These are phyloP conservation scores for Suillia variegata DNA, from an alignment of 2,888 invertebrate genomes.

Conservation along the genomic window DNA sequence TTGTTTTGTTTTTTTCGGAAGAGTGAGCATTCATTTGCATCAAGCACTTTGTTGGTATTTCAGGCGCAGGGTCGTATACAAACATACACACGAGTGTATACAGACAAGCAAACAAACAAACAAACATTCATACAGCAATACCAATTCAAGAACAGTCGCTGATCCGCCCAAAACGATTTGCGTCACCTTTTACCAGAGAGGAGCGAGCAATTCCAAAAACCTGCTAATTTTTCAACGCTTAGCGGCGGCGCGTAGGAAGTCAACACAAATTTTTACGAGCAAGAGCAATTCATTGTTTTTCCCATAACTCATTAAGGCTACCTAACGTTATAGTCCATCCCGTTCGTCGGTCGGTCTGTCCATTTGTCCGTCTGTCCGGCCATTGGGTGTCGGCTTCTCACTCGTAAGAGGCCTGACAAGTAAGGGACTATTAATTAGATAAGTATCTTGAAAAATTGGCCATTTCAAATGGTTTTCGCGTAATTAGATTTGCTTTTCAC, in stretches of 20 bases:
- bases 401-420: conserved; percentile 18
- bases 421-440: conserved; percentile 58
- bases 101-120: too few relatives aligned
- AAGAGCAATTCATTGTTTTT: conserved; percentile 31
- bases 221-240: not conserved
- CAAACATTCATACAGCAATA: too few relatives aligned
- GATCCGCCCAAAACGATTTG: conserved; percentile 23
- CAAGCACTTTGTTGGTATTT: not conserved
- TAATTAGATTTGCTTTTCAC: conserved; percentile 61
- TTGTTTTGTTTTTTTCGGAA: too few relatives aligned
- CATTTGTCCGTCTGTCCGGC: too few relatives aligned
- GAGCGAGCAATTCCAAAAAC: conserved; percentile 2
- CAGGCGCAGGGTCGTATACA: not conserved
- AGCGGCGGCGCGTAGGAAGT: not conserved
- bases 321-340: conserved; percentile 13
- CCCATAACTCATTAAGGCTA: conserved; percentile 47
- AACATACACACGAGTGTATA: conserved; percentile 5
- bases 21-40: not conserved
- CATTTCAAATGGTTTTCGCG: conserved; percentile 61
- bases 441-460: conserved; percentile 62
- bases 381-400: conserved; percentile 35
- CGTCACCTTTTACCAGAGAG: not conserved
- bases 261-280: conserved; percentile 16
- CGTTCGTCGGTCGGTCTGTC: too few relatives aligned
- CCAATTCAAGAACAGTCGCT: conserved; percentile 14